Conservation (phyloP, 2,888 invertebrate genomes). For the Drosophila kokeensis region DNA sequence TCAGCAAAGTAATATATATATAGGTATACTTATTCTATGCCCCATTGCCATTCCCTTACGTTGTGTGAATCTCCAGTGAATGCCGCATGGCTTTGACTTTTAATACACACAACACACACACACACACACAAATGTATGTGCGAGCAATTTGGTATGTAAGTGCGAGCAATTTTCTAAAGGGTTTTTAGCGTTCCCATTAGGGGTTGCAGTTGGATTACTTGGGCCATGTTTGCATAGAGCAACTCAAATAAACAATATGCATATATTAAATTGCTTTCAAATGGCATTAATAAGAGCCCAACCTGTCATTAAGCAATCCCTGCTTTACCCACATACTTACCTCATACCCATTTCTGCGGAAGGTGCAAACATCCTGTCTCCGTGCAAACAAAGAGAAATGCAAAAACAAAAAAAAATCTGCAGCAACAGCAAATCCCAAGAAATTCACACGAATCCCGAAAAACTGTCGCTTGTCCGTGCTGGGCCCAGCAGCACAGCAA, state of each 20-base stretch:
- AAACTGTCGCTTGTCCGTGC: slow-evolving; percentile 37
- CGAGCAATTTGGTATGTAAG: slow-evolving; percentile 13
- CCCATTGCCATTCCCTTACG: slow-evolving; percentile 24
- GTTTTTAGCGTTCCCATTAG: slow-evolving; percentile 65
- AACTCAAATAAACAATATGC: slow-evolving; percentile 46
- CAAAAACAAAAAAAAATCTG: slow-evolving; percentile 44
- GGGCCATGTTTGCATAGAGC: slow-evolving; percentile 57
- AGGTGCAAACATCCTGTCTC: slow-evolving; percentile 80
- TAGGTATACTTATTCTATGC: slow-evolving; percentile 52
- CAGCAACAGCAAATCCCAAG: slow-evolving; percentile 45
- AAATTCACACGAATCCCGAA: slow-evolving; percentile 62
- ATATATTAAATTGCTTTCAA: slow-evolving; percentile 77
- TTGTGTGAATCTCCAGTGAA: slow-evolving; percentile 51
- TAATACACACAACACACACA: slow-evolving; percentile 19
- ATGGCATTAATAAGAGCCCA: slow-evolving; percentile 72
- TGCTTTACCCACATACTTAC: slow-evolving; percentile 32
- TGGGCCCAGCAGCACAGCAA: slow-evolving; percentile 6
- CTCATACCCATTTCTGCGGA: slow-evolving; percentile 39
- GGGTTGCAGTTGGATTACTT: slow-evolving; percentile 44
- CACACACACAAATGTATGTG: neutral
- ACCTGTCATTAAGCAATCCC: slow-evolving; percentile 72
- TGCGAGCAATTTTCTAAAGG: slow-evolving; percentile 62
- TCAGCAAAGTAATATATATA: slow-evolving; percentile 21
- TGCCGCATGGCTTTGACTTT: slow-evolving; percentile 59
- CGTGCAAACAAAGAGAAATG: slow-evolving; percentile 29